Conservation (phyloP, 2,113 vertebrate species). For the Seriola quinqueradiata region DNA sequence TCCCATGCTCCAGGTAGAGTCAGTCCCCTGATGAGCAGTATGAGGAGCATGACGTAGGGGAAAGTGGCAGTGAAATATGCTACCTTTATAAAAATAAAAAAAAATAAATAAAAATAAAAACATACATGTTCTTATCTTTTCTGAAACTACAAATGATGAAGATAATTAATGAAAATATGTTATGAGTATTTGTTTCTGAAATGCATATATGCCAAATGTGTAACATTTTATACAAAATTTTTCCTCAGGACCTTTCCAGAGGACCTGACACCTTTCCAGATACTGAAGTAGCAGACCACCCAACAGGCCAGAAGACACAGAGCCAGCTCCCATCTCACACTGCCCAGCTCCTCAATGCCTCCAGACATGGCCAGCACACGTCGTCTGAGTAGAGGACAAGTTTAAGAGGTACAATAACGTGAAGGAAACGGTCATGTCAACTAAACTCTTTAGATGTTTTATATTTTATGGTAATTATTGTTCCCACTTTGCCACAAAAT, state of each 20-base stretch:
- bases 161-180: no score
- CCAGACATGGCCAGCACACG: conserved; percentile 87
- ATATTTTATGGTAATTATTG: no score
- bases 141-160: no score
- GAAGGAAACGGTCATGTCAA: no score
- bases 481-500: no score
- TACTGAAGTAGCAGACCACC: conserved; percentile 92
- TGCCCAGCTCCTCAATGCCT: conserved; percentile 90
- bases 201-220: no score
- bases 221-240: background rate
- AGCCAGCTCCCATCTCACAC: conserved; percentile 90
- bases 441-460: no score
- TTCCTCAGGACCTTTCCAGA: conserved; percentile 89
- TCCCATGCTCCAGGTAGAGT: conserved; percentile 79
- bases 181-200: no score
- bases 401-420: background rate
- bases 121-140: no score
- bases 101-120: background rate
- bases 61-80: conserved; percentile 81
- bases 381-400: conserved; percentile 75
- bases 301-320: conserved; percentile 89
- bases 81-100: conserved; percentile 52
- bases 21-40: conserved; percentile 75
- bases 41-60: conserved; percentile 76
- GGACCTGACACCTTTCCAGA: conserved; percentile 93